Conservation (phyloP, 2,797 vertebrate species). For the Ctenopoma kingsleyae region DNA sequence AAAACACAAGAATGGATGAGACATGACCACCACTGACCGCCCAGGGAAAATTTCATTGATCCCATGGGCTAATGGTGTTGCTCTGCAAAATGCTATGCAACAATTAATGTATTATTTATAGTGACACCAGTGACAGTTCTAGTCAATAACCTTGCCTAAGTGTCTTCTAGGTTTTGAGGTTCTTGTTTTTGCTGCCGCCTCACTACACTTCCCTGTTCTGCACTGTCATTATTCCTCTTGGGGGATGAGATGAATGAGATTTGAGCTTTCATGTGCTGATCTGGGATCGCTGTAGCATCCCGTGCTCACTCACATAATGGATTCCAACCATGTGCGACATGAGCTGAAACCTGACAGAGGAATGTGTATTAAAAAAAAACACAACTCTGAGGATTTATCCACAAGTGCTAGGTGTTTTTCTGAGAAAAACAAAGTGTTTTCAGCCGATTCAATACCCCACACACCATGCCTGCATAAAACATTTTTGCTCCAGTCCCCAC, state of each 20-base stretch:
- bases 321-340: constrained; percentile 53
- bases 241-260: constrained; percentile 51
- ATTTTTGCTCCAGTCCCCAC: constrained; percentile 35
- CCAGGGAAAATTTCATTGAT: constrained; percentile 52
- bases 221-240: constrained; percentile 33
- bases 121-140: constrained; percentile 31
- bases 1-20: constrained; percentile 57
- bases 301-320: constrained; percentile 41
- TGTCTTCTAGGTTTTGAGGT: constrained; percentile 33
- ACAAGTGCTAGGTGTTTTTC: constrained; percentile 17
- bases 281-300: constrained; percentile 40
- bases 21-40: constrained; percentile 29
- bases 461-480: constrained; percentile 42
- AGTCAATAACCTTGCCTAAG: constrained; percentile 50
- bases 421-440: constrained; percentile 37
- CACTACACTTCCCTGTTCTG: background rate
- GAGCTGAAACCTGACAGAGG: constrained; percentile 35
- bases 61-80: constrained; percentile 41
- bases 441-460: constrained; percentile 37
- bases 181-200: constrained; percentile 33
- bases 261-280: constrained; percentile 53
- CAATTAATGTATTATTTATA: constrained; percentile 57
- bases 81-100: constrained; percentile 45
- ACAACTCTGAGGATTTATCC: constrained; percentile 30
- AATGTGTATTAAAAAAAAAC: constrained; percentile 30